Evolutionary conservation across 1,140 invertebrate genomes (phyloP).

Genomic region (Eubasilissa regina): DNA sequence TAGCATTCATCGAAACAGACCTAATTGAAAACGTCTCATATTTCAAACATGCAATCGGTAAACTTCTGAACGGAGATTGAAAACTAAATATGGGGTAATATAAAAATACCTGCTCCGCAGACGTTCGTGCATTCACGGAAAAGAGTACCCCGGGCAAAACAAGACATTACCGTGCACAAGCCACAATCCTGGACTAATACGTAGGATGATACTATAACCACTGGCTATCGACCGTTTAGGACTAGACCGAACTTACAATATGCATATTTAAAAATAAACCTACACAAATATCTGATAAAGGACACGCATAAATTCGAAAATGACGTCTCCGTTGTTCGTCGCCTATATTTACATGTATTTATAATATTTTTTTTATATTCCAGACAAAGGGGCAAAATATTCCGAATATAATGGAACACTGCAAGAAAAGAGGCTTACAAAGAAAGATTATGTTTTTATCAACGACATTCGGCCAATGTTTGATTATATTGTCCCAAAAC

Average conservation of each 20-base stretch:
- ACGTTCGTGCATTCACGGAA: slow-evolving; percentile 23
- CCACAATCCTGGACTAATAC: slow-evolving; percentile 16
- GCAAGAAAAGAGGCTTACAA: slow-evolving; percentile 18
- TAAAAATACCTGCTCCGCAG: slow-evolving; percentile 23
- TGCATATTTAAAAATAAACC: slow-evolving; percentile 12
- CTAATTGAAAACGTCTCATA: neutral
- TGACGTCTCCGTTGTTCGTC: neutral
- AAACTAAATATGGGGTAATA: slow-evolving; percentile 24
- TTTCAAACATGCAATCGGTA: slow-evolving; percentile 14
- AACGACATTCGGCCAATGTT: slow-evolving; percentile 9
- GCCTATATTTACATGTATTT: too few relatives aligned
- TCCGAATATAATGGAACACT: slow-evolving; percentile 2
- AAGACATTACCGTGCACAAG: slow-evolving; percentile 35
- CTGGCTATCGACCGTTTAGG: slow-evolving; percentile 9
- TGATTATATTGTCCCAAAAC: neutral
- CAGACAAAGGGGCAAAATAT: too few relatives aligned
- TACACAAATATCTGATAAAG: slow-evolving; percentile 10
- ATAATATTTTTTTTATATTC: too few relatives aligned
- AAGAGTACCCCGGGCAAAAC: slow-evolving; percentile 26
- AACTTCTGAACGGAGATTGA: neutral
- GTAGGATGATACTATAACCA: slow-evolving; percentile 9
- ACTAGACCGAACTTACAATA: neutral
- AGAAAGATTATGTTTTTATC: slow-evolving; percentile 20
- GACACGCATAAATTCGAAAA: neutral
- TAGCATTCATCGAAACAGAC: neutral